Conservation (phyloP, 1,140 invertebrate genomes). For the Nasonia giraulti region DNA sequence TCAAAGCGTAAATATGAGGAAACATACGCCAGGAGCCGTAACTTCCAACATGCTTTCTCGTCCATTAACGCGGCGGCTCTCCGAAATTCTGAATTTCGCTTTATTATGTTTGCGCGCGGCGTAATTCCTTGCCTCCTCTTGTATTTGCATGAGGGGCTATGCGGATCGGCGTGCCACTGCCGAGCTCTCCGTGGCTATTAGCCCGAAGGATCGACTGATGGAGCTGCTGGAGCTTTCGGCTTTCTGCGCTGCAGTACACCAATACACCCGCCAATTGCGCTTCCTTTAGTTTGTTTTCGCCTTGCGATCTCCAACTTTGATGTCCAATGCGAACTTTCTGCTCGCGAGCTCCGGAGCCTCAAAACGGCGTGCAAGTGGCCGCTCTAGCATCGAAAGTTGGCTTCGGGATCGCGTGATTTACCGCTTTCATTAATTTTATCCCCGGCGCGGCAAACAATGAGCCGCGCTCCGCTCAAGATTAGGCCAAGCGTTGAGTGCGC, state of each 20-base stretch:
- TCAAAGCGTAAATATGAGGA: slow-evolving; percentile 51
- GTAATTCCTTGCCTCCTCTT: slow-evolving; percentile 18
- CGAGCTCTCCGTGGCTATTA: background rate
- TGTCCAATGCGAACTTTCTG: no score
- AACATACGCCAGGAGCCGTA: slow-evolving; percentile 36
- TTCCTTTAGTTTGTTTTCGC: no score
- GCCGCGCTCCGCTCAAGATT: background rate
- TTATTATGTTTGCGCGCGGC: slow-evolving; percentile 39
- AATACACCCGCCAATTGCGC: background rate
- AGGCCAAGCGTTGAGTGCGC: background rate
- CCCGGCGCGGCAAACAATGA: background rate
- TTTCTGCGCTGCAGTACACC: background rate
- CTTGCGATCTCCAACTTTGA: no score
- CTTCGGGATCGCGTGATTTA: no score
- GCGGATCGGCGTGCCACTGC: background rate
- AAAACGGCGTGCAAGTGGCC: no score
- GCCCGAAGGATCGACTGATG: slow-evolving; percentile 1
- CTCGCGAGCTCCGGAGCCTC: no score
- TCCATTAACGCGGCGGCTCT: slow-evolving; percentile 14
- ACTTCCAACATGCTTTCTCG: slow-evolving; percentile 40
- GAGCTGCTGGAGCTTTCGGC: background rate
- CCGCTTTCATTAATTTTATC: background rate
- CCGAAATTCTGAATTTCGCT: slow-evolving; percentile 38
- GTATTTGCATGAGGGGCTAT: slow-evolving; percentile 6
- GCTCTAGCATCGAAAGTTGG: no score